Evolutionary conservation across 23 tunicate genomes (phyloP).

Genomic region (Halocynthia aurantium): DNA sequence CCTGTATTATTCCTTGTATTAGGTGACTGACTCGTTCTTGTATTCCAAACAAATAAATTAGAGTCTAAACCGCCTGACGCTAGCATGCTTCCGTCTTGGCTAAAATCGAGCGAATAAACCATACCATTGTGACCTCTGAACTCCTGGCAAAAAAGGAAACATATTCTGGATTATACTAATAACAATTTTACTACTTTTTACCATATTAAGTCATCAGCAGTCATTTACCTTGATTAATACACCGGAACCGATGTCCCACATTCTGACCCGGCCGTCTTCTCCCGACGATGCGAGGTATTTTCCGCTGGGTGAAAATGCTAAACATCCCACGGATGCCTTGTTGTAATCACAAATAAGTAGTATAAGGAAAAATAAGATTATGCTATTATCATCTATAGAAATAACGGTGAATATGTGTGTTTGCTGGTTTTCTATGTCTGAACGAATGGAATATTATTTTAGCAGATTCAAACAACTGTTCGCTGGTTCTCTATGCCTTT

Average conservation of each 20-base stretch:
- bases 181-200: not conserved
- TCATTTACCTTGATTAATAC: conserved; percentile 34
- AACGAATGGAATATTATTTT: no score
- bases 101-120: conserved; percentile 60
- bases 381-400: no score
- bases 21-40: conserved; percentile 19
- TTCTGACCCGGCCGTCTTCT: conserved; percentile 54
- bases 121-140: conserved; percentile 62
- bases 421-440: not conserved
- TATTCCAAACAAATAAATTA: conserved; percentile 44
- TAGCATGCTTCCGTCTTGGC: conserved; percentile 58
- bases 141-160: conserved; percentile 25
- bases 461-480: not conserved
- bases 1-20: conserved; percentile 16
- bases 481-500: not conserved
- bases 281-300: conserved; percentile 66
- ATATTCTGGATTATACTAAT: not conserved
- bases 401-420: no score
- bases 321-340: conserved; percentile 46
- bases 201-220: not conserved
- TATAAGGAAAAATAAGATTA: no score
- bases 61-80: conserved; percentile 75
- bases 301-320: conserved; percentile 74
- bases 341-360: no score
- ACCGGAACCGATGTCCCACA: conserved; percentile 85